These are phyloP conservation scores for Heliothis subflexa DNA, from an alignment of 1,140 invertebrate species.

Conservation along the genomic window DNA sequence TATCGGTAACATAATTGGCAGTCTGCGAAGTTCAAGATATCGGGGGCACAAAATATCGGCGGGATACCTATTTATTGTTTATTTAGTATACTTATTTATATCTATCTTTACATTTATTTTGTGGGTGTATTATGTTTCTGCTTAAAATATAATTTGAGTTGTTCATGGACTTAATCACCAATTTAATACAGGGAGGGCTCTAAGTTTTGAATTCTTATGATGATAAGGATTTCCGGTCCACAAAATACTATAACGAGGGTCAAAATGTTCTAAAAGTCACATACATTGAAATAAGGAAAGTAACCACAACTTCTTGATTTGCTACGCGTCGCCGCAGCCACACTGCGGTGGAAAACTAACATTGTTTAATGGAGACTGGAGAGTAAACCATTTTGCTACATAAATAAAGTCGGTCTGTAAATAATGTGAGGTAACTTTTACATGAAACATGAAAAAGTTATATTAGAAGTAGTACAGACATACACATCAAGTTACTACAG, in stretches of 20 bases:
- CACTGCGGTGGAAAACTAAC: conserved; percentile 3
- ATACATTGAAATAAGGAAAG: conserved; percentile 18
- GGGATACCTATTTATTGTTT: neutral
- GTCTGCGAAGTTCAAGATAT: neutral
- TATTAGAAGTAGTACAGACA: no score
- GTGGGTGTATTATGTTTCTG: no score
- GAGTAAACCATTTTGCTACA: conserved; percentile 6
- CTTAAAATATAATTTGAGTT: no score
- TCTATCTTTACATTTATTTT: neutral
- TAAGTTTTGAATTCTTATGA: no score
- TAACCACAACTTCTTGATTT: conserved; percentile 27
- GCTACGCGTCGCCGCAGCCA: conserved; percentile 11
- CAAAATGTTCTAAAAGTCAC: conserved; percentile 14
- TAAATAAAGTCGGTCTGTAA: conserved; percentile 18
- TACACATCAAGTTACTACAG: no score
- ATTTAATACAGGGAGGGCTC: no score
- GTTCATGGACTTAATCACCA: no score
- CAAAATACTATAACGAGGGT: neutral
- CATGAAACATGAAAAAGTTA: no score
- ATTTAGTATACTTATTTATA: neutral
- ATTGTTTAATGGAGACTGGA: no score
- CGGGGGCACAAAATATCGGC: neutral
- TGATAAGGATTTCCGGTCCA: neutral
- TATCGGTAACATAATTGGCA: neutral
- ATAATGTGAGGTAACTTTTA: conserved; percentile 9